Evolutionary conservation across 2,113 vertebrate species (phyloP).

Genomic region (Cryptoleucopteryx plumbea): DNA sequence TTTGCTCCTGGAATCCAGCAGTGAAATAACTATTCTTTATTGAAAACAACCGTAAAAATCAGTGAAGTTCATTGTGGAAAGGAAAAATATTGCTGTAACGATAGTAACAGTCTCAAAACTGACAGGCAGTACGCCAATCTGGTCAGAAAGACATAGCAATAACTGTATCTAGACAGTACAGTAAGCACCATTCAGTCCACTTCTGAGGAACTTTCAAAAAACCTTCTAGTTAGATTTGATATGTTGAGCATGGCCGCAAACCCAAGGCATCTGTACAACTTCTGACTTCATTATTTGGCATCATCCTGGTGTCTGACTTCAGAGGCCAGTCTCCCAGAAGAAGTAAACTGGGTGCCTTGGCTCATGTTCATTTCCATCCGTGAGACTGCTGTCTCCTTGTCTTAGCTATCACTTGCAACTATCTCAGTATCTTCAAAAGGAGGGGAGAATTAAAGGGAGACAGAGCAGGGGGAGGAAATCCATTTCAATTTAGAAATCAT

Average conservation of each 20-base stretch:
- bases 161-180: neutral
- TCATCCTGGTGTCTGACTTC: neutral
- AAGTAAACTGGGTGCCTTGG: neutral
- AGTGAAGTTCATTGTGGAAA: neutral
- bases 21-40: neutral
- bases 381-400: neutral
- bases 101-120: neutral
- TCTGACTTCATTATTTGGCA: neutral
- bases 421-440: neutral
- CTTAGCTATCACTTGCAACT: neutral
- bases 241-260: neutral
- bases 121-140: neutral
- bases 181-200: rapidly evolving
- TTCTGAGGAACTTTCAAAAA: neutral
- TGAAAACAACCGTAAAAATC: neutral
- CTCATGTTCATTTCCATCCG: neutral
- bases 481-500: neutral
- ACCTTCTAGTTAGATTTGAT: neutral
- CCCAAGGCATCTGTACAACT: neutral
- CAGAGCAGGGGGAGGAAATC: neutral
- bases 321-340: neutral
- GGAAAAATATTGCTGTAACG: neutral
- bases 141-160: neutral
- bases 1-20: neutral
- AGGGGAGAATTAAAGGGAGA: neutral